Evolutionary conservation across 2,113 vertebrate genomes (phyloP), one percentile per base, ranked within the genome.

Genomic region (Sylvilagus bachmani): DNA sequence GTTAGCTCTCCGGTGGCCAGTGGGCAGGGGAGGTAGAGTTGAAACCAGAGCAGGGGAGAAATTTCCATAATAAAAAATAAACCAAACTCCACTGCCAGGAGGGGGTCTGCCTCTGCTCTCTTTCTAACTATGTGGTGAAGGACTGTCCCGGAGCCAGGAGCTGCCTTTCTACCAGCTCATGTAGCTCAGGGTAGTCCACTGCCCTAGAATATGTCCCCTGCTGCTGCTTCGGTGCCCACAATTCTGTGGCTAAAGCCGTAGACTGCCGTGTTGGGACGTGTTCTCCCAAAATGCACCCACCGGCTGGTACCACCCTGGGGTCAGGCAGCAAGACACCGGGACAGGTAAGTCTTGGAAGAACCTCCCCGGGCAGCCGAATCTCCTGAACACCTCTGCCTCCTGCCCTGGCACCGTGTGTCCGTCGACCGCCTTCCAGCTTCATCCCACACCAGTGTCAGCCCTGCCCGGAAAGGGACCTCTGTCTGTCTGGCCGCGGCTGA

Each of bases 291-390:
- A 66, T 67, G 70, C 25, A 11, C 7, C 51, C 17, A 1, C 38
- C 13, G 17, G 4, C 24, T 36, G 7, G n/a, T 49, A 14, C n/a
- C 9, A 1, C 33, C 13, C 1, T 21, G 49, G 49, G 51, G 9
- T 66, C 49, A 27, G 10, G 14, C 44, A 3, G 51, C 21, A 62
- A 64, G 25, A 33, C 7, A 1, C 17, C 75, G 25, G 27, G 21
- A 61, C 75, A 78, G 75, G 38, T 82, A 70, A 86, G 58, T 75
- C 86, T 79, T 62, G 10, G 75, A 90, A 74, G 61, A 64, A 49
- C 51, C 31, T n/a, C 31, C 4, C 16, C 38, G 78, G 55, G 29
- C 10, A 29, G 55, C 55, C 44, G 16, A 22, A 58, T 75, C 51
- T 62, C 8, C 61, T 53, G 53, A 36, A 27, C 2, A 24, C 49